phyloP scores from a whole-genome alignment of 30 jellyfish, hydroid and myxozoan species.

The Sanderia malayensis region DNA sequence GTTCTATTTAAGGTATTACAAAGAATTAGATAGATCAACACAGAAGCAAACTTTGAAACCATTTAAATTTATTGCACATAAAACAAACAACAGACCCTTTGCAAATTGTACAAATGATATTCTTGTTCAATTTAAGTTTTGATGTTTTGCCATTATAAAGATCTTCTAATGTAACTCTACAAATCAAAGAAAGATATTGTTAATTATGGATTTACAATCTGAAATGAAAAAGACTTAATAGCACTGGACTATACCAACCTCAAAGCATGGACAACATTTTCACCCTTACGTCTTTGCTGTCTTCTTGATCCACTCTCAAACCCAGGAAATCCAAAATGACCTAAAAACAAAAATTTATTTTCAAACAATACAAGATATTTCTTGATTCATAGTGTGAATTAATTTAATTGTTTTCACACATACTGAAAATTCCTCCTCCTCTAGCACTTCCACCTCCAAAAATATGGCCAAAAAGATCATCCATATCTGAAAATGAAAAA shows the following conservation, averaged over 20 bases:
- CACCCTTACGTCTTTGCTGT: slow-evolving; percentile 92
- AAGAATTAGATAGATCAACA: neutral
- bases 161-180: slow-evolving; percentile 87
- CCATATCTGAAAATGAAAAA: slow-evolving; percentile 74
- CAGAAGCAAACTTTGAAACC: too few species aligned
- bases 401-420: too few species aligned
- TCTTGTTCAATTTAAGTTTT: slow-evolving; percentile 77
- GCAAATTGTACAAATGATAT: slow-evolving; percentile 80
- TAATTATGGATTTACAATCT: too few species aligned
- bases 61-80: too few species aligned
- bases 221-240: too few species aligned
- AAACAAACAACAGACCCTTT: slow-evolving; percentile 79
- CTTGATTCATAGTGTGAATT: too few species aligned
- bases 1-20: slow-evolving; percentile 32
- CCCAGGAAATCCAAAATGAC: slow-evolving; percentile 84
- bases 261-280: slow-evolving; percentile 90
- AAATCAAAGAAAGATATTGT: neutral
- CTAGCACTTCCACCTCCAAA: slow-evolving; percentile 92
- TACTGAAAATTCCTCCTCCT: slow-evolving; percentile 45
- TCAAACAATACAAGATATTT: slow-evolving; percentile 19
- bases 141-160: slow-evolving; percentile 88
- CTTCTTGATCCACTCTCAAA: slow-evolving; percentile 90
- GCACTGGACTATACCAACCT: too few species aligned
- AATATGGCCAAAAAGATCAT: slow-evolving; percentile 87
- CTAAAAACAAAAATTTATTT: slow-evolving; percentile 71